Evolutionary conservation across 1,140 invertebrate genomes (phyloP), one percentile per base, ranked within the genome.

Genomic region (Helicoverpa zea): DNA sequence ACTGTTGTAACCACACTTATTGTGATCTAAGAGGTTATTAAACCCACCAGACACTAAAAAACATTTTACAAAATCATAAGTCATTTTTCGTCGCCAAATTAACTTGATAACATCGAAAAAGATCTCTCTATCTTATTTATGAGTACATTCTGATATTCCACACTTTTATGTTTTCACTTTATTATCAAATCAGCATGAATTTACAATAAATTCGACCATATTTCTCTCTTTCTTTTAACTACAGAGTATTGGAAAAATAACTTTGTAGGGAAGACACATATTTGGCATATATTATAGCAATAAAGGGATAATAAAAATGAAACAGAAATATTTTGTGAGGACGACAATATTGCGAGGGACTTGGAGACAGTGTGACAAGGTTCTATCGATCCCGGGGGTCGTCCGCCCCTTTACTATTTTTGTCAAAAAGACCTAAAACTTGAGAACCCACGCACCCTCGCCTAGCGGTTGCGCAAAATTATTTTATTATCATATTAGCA

Each of bases 401-500:
- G 11, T 73, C n/a, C 29, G 7, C 12, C 52, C 70, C 29, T 18
- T 12, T 58, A 58, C 35, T 30, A n/a, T 63, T 51, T 51, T 52
- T 76, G 56, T 18, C 13, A 74, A 56, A 75, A 61, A 43, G 18
- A 63, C 35, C 61, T 30, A 30, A 30, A 66, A 64, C 14, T 54
- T 61, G 59, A 54, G 11, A 23, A 23, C 61, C 23, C 61, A 77
- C 75, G 47, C 59, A 77, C 49, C 59, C 61, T 35, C 23, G 47
- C 14, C 59, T 52, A 64, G 49, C 54, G 47, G 61, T 77, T 77
- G 66, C 75, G 61, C 66, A 77, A 64, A 66, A 77, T 49, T 54
- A 64, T 77, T 66, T 77, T 77, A 77, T 77, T 54, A 77, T 66
- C 18, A 47, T 52, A 52, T 77, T 77, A 75, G 16, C 58, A n/a